Base-by-base conservation (phyloP, 2,888 invertebrate genomes). In the Hoplodrina ambigua region DNA sequence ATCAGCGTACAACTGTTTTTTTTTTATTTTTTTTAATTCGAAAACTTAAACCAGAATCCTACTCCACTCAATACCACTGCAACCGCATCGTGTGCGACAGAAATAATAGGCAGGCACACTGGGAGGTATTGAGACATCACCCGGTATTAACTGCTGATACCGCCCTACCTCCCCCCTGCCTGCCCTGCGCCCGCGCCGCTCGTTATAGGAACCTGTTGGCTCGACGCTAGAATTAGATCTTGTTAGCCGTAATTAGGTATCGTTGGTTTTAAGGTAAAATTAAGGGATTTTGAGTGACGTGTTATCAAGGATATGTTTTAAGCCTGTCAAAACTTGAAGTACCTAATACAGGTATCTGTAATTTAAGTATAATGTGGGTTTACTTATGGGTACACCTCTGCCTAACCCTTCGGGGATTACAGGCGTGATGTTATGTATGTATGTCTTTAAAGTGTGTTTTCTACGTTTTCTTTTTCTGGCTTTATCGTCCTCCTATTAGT, bases 111-210 rank as follows among this genome's bases (percentile, higher is more conserved):
- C 94, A 92, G 87, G 90, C 94, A 92, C 93, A 88, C 94, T 95
- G 96, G 96, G 96, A 95, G 94, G 96, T 93, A 96, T 96, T 96
- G 96, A 96, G 96, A 96, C 96, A 96, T 96, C 96, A 96, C 92
- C 80, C 89, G 85, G 92, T 91, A 93, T 92, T 93, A 93, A 85
- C 77, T 84, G 85, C 80, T 83, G 87, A 84, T 84, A 77, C 83
- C 78, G 80, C 75, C 75, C 69, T 64, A 50, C 57, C 68, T 13
- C 54, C 20, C 46, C 53, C 11, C 17, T 13, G 53, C 30, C 10
- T 17, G 1, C 53, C 69, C n/a, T 19, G 41, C 50, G n/a, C 17
- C 30, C 50, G 41, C 57, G 44, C 54, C 75, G 49, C 80, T 78
- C 80, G 70, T 78, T 78, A 80, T 61, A 58, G 25, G 53, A 77